Evolutionary conservation across 2,113 vertebrate species (phyloP), one percentile per base, ranked within the genome.

Genomic region (Drymodes brunneopygia): DNA sequence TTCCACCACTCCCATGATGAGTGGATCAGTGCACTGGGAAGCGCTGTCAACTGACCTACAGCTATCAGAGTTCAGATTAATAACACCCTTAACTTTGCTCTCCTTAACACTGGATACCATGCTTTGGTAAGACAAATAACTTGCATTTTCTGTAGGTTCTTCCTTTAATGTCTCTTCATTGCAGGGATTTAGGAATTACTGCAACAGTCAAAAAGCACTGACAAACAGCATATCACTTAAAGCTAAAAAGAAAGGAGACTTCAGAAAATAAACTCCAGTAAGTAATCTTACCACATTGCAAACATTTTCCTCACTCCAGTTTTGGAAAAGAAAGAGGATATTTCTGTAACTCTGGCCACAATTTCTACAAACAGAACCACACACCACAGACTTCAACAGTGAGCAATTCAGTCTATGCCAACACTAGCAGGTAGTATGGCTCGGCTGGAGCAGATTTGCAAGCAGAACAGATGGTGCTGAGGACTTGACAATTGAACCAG

Each of bases 1-100:
- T 87, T 69, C 78, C 57, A 92, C 62, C 58, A 27, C 74, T 48
- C 71, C 82, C 82, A 73, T 35, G 27, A 80, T 7, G 20, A 83
- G 33, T 2, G 3, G 33, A 51, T 53, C 78, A 53, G 64, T 4
- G 0, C 29, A 47, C 22, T 0, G 0, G 50, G 70, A 75, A 48
- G 54, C 0, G 3, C 47, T 82, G 15, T 31, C 79, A 67, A 84
- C 65, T 65, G 66, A 75, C 89, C 80, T 50, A 28, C 1, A 16
- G 53, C 51, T 89, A 33, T 70, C 42, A 56, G 45, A 85, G 71
- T 33, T 91, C 66, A 79, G 61, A 50, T 60, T 89, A 83, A 7
- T 33, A 94, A 58, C 29, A 89, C 47, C 35, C 47, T 66, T 51
- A 74, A 38, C 29, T 78, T 35, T 19, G 31, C 47, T 47, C 29